These are phyloP conservation scores for Cyclina sinensis DNA, from an alignment of 1,140 invertebrate species.

Conservation along the genomic window DNA sequence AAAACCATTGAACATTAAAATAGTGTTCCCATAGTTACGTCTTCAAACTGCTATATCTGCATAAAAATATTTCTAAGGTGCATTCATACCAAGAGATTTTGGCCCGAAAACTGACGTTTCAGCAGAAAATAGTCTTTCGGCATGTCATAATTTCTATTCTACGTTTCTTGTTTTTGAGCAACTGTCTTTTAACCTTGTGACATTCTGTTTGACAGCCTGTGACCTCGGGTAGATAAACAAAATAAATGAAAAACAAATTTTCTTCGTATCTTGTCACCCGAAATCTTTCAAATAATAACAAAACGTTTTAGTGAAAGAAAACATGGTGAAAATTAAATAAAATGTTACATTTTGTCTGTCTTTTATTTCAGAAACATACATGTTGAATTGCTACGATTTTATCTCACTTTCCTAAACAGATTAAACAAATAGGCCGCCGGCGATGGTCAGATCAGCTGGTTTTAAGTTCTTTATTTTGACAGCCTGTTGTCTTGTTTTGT, in stretches of 20 bases:
- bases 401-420: background rate
- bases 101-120: too few species aligned
- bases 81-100: too few species aligned
- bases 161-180: background rate
- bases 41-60: too few species aligned
- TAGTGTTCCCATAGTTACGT: too few species aligned
- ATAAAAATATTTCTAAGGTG: too few species aligned
- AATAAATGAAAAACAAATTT: conserved; percentile 22
- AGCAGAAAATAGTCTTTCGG: too few species aligned
- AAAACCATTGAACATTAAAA: too few species aligned
- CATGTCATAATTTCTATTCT: too few species aligned
- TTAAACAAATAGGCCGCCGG: conserved; percentile 37
- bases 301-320: background rate
- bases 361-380: background rate
- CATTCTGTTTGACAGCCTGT: background rate
- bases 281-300: background rate
- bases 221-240: conserved; percentile 27
- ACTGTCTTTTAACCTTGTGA: background rate
- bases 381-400: conserved; percentile 8
- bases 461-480: background rate
- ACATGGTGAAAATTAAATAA: background rate
- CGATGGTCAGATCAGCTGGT: background rate
- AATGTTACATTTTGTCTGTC: background rate
- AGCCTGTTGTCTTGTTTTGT: background rate
- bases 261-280: background rate